Evolutionary conservation across 1,140 invertebrate genomes (phyloP).

Genomic region (Philaenus spumarius): DNA sequence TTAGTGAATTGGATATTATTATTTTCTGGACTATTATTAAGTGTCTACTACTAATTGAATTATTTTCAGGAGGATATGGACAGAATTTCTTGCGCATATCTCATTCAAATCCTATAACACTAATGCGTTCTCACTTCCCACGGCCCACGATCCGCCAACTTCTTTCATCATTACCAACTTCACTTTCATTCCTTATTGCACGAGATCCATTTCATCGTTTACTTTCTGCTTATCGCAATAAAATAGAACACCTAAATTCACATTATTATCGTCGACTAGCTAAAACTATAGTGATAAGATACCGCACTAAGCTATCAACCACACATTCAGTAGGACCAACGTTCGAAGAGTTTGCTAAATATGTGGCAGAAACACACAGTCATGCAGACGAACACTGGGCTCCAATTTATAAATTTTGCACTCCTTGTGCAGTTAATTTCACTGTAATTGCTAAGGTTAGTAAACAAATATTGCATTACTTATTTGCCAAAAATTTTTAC

Average conservation of each 20-base stretch:
- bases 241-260: conserved; percentile 47
- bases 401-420: conserved; percentile 77
- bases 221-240: conserved; percentile 86
- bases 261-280: conserved; percentile 31
- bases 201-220: conserved; percentile 84
- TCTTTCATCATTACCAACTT: conserved; percentile 51
- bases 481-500: too few species aligned
- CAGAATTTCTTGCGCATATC: conserved; percentile 29
- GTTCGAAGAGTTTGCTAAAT: conserved; percentile 69
- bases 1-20: too few species aligned
- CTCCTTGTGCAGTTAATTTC: conserved; percentile 81
- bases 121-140: conserved; percentile 70
- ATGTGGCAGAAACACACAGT: conserved; percentile 59
- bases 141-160: conserved; percentile 61
- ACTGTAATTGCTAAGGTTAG: conserved; percentile 69
- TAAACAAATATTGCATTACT: too few species aligned
- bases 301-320: background rate
- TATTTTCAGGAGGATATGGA: conserved; percentile 31
- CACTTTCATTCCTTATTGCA: conserved; percentile 76
- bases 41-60: too few species aligned
- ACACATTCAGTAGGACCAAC: conserved; percentile 41
- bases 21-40: too few species aligned
- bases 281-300: conserved; percentile 21
- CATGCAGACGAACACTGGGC: conserved; percentile 85
- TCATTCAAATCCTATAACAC: conserved; percentile 36